These are phyloP conservation scores for Pseudocheirus occidentalis DNA, from an alignment of 2,797 vertebrate species.

Conservation along the genomic window DNA sequence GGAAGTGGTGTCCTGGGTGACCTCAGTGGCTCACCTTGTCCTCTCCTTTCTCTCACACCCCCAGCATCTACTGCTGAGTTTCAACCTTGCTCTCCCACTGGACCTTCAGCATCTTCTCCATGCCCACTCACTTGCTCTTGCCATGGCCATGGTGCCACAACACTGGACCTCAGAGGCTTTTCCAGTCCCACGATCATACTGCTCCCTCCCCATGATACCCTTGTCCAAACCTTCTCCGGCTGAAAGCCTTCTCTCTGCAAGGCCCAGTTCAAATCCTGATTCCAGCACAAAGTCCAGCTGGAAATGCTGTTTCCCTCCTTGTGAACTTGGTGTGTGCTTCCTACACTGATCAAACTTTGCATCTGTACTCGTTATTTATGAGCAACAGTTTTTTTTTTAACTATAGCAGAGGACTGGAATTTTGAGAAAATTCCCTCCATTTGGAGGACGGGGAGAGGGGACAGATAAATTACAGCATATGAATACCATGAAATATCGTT, in stretches of 20 bases:
- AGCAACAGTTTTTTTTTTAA: not conserved
- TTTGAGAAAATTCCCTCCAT: not conserved
- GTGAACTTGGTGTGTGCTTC: not conserved
- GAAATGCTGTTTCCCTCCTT: not conserved
- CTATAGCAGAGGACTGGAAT: not conserved
- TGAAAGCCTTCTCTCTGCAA: not conserved
- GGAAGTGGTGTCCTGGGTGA: not conserved
- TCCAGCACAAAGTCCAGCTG: not conserved
- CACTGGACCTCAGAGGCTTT: not conserved
- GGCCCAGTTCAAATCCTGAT: not conserved
- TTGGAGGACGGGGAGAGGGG: not conserved
- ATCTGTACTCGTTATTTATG: not conserved
- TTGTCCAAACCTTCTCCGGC: not conserved
- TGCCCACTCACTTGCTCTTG: not conserved
- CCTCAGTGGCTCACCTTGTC: not conserved
- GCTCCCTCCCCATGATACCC: not conserved
- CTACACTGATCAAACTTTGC: not conserved
- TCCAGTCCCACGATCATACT: not conserved
- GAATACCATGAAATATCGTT: not conserved
- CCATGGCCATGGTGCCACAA: not conserved
- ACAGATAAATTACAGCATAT: not conserved
- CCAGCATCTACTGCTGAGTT: not conserved
- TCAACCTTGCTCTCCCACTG: not conserved
- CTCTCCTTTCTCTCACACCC: not conserved
- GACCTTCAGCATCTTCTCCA: not conserved